Conservation (phyloP, 2,888 invertebrate species). For the Synergus itoensis region DNA sequence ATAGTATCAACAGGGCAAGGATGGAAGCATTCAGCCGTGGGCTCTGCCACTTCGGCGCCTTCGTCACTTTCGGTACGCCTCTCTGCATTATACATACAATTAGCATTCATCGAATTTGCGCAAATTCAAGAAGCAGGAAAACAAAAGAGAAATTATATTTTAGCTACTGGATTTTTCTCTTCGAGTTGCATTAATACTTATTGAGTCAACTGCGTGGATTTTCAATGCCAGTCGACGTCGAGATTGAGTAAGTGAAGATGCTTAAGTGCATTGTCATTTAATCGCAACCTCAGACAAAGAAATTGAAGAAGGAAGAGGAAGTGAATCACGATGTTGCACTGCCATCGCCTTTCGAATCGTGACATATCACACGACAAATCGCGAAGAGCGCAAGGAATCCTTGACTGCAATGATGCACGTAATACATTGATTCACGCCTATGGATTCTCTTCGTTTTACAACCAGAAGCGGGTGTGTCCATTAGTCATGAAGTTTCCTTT, state of each 20-base stretch:
- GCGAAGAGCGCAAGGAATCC: constrained; percentile 32
- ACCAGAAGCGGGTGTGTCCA: constrained; percentile 46
- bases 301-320: constrained; percentile 39
- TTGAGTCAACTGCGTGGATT: not conserved
- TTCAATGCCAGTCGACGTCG: not conserved
- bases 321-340: constrained; percentile 53
- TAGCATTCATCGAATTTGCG: constrained; percentile 48
- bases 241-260: not conserved
- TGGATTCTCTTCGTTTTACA: constrained; percentile 12
- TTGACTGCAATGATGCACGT: constrained; percentile 41
- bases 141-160: not conserved
- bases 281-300: not conserved
- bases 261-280: not conserved
- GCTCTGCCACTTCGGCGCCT: constrained; percentile 39
- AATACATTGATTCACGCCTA: constrained; percentile 44
- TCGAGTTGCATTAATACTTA: not conserved
- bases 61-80: constrained; percentile 56
- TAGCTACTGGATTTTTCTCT: not conserved
- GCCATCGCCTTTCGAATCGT: constrained; percentile 18
- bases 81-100: constrained; percentile 55
- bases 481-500: constrained; percentile 51
- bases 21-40: constrained; percentile 52
- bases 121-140: not conserved
- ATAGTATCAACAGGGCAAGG: constrained; percentile 51
- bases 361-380: constrained; percentile 24